Evolutionary conservation across 2,113 vertebrate genomes (phyloP), one percentile per base, ranked within the genome.

Genomic region (Erpornis zantholeuca): DNA sequence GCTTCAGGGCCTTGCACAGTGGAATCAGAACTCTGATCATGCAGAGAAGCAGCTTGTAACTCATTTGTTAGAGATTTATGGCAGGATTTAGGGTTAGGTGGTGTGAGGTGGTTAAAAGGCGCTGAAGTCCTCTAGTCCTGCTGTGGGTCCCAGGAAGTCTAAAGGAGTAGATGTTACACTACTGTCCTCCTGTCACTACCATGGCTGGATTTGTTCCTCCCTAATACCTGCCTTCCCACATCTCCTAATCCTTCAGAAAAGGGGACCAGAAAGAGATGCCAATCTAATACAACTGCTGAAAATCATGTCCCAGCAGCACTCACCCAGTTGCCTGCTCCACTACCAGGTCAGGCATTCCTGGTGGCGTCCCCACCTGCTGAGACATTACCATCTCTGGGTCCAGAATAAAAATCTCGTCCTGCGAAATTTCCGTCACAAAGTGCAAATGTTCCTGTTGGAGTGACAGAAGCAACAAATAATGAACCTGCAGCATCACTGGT

Each of bases 391-490:
- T 96, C 95, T 99, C 99, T 49, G 99, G 99, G 95, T 99, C 99
- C 97, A 99, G 97, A 97, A 99, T 99, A 92, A 99, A 99, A 87
- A 99, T 98, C 97, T 99, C 99, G 28, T 99, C 99, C 90, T 99
- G 99, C 82, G 99, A 99, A 96, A 99, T 99, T 97, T 99, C 99
- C 3, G 99, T 99, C 97, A 99, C 99, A 97, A 99, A 99, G 98
- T 99, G 99, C 85, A 99, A 98, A 96, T 99, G 99, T 98, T 99
- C 99, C 99, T 99, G 81, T 86, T 88, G 23, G 68, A 66, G 79
- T 35, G 83, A 91, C 83, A 97, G 28, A 77, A 82, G 63, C 36
- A 83, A 33, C 38, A 35, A 56, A 38, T 47, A 36, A 64, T 22
- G 36, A 91, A 85, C 72, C 45, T 59, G 27, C 23, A 86, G n/a